Evolutionary conservation across 2,113 vertebrate genomes (phyloP).

Genomic region (Cathartes aura): DNA sequence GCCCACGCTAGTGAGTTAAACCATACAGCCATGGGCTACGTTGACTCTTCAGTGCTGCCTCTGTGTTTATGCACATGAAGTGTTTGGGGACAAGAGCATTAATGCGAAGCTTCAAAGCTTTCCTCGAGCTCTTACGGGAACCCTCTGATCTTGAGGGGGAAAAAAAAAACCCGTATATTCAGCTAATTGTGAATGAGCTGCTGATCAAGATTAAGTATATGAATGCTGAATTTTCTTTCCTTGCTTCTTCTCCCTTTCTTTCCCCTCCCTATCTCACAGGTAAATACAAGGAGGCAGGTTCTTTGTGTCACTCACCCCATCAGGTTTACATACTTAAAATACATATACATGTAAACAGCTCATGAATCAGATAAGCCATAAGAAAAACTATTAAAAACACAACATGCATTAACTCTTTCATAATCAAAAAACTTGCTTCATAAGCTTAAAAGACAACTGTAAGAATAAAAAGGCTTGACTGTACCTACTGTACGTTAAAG

Average conservation of each 20-base stretch:
- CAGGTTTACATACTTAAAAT: not conserved
- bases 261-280: not conserved
- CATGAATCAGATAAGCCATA: not conserved
- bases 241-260: not conserved
- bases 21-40: accelerated
- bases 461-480: not conserved
- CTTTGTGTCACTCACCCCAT: not conserved
- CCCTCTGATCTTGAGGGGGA: not conserved
- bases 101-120: not conserved
- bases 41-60: accelerated
- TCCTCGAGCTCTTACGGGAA: not conserved
- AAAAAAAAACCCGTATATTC: not conserved
- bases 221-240: not conserved
- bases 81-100: not conserved
- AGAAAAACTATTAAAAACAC: not conserved
- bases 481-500: not conserved
- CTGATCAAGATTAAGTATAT: not conserved
- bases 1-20: accelerated
- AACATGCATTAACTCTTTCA: not conserved
- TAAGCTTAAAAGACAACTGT: not conserved
- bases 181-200: not conserved
- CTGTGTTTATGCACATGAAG: too few species aligned
- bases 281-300: not conserved
- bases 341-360: accelerated
- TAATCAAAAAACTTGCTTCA: not conserved